Percentiles rank a stretch among this genome's conserved stretches.
Evolutionary conservation across 2,113 vertebrate genomes (phyloP).

Genomic region (Vanacampus margaritifer): DNA sequence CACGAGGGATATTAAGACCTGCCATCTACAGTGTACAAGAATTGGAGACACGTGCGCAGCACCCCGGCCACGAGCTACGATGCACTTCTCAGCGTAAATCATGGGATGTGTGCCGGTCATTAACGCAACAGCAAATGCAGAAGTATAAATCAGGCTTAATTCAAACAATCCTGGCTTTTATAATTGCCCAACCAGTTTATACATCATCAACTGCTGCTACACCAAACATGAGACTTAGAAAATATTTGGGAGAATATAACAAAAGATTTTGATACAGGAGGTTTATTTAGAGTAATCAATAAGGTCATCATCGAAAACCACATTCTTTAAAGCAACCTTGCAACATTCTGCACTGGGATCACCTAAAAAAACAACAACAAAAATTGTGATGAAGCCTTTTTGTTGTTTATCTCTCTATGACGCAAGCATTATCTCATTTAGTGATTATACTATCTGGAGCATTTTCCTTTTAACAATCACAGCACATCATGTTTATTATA

Average conservation of each 20-base stretch:
- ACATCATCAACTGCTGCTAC: not conserved
- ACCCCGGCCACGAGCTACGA: no score
- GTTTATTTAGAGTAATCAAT: not conserved
- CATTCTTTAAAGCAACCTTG: not conserved
- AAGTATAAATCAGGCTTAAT: no score
- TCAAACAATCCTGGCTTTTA: conserved; percentile 4
- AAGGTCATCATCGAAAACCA: not conserved
- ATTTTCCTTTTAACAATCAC: conserved; percentile 10
- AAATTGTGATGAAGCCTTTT: conserved; percentile 15
- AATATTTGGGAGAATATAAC: not conserved
- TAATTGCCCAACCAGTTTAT: not conserved
- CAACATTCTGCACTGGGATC: not conserved
- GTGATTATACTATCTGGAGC: not conserved
- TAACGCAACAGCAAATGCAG: no score
- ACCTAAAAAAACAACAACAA: conserved; percentile 14
- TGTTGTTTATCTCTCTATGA: not conserved
- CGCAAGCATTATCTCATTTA: conserved; percentile 2
- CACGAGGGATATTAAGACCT: no score
- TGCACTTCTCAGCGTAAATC: no score
- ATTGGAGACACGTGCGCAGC: no score
- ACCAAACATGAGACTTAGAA: not conserved
- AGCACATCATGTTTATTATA: not conserved
- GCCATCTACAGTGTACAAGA: no score
- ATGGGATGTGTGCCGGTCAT: no score
- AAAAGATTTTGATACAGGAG: no score